Conservation (phyloP, 2,797 vertebrate genomes). For the Lepus townsendii region DNA sequence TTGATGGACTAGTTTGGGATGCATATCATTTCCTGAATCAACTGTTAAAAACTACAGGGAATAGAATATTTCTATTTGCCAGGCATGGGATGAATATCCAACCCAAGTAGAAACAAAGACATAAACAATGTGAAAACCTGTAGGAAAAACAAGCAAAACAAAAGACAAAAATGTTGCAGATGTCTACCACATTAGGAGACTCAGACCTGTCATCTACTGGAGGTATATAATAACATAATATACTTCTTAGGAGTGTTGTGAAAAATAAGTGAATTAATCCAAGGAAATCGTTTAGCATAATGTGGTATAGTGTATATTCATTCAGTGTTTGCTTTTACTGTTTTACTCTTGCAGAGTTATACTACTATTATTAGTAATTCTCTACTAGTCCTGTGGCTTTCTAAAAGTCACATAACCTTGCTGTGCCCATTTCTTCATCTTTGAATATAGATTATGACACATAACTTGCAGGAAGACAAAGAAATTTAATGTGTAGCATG, state of each 20-base stretch:
- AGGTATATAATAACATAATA: neutral
- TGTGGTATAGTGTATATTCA: neutral
- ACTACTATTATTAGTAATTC: neutral
- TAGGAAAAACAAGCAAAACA: neutral
- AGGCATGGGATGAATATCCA: neutral
- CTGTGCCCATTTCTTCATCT: neutral
- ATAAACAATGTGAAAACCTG: neutral
- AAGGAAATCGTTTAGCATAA: neutral
- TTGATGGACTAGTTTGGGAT: neutral
- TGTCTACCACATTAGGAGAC: neutral
- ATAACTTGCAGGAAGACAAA: neutral
- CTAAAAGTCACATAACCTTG: neutral
- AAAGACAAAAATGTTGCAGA: neutral
- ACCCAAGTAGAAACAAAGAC: neutral
- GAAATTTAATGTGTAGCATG: neutral
- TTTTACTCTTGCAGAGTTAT: neutral
- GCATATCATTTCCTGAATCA: neutral
- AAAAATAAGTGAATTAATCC: neutral
- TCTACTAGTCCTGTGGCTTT: neutral
- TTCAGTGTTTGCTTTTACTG: neutral
- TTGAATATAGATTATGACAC: neutral
- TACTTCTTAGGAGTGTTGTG: neutral
- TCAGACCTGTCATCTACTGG: neutral
- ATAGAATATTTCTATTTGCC: neutral
- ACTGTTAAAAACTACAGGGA: neutral